Base-by-base conservation (phyloP, 2,888 invertebrate genomes). In the Chironomus tentans region DNA sequence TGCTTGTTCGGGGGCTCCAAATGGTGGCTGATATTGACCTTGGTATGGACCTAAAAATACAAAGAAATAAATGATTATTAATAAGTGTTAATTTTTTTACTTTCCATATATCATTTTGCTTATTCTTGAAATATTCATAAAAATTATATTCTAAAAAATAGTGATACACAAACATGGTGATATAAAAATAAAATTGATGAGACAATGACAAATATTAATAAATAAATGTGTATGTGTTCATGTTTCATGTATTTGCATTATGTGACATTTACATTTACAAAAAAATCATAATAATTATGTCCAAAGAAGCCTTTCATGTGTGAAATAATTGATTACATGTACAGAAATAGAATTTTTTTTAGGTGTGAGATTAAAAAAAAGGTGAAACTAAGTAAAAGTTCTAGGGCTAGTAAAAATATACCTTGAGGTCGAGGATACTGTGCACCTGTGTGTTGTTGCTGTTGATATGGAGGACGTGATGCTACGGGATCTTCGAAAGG, bases 401-500 rank as follows among this genome's bases (percentile, higher is more conserved):
- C 38, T 38, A 38, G 38, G 38, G 56, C 5, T 56, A 56, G 1
- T 18, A 18, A 56, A 24, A 65, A 62, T 21, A 78, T 83, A 84
- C 84, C 84, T 84, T 83, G 84, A 82, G 83, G 81, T 81, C 84
- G 83, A 81, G 83, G 82, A 79, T 80, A 82, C 80, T 81, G 81
- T 80, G 85, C 80, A 85, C 81, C 81, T 78, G 80, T 80, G 28
- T 73, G 68, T 72, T 76, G 76, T 38, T 38, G 46, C 79, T 82
- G 82, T 71, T 77, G 77, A 81, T 82, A 83, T 80, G 82, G 82
- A 80, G 78, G 79, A 78, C 79, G 79, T 76, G 77, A 76, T 78
- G 78, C 79, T 76, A 84, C 84, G 79, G 87, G 87, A 87, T 92
- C 93, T 86, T 92, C 92, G 87, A 93, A 92, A 80, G 92, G 93